A percentile compares a stretch with the other conserved stretches of the same genome.
These are phyloP conservation scores for Caenorhabditis becei DNA, from an alignment of 2,888 invertebrate genomes.

Conservation along the genomic window DNA sequence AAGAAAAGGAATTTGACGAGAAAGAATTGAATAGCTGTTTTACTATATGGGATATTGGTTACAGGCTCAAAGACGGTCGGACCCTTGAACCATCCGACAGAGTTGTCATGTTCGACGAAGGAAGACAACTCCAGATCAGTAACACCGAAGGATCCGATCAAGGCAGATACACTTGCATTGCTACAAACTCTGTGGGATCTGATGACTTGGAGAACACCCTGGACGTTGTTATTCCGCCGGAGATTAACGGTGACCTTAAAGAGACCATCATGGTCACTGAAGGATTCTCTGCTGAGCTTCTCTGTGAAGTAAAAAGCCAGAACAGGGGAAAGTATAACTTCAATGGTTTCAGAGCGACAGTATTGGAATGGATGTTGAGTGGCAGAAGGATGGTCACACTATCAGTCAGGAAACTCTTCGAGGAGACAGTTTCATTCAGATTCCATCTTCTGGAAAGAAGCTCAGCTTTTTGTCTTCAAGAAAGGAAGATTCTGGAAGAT, in stretches of 20 bases:
- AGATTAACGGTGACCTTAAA: constrained; percentile 64
- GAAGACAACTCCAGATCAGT: constrained; percentile 77
- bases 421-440: constrained; percentile 70
- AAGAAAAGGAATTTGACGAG: constrained; percentile 9
- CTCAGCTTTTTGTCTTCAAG: constrained; percentile 74
- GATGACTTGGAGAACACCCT: constrained; percentile 79
- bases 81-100: constrained; percentile 64
- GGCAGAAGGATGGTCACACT: constrained; percentile 76
- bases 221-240: constrained; percentile 76
- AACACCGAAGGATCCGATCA: constrained; percentile 63
- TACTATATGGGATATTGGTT: too few relatives aligned
- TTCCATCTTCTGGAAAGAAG: constrained; percentile 73
- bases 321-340: too few relatives aligned
- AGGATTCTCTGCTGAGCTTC: constrained; percentile 43
- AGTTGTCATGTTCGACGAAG: constrained; percentile 71
- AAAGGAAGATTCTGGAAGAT: constrained; percentile 67
- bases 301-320: constrained; percentile 60
- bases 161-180: constrained; percentile 79
- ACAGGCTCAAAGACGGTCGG: constrained; percentile 75
- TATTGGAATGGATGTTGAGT: constrained; percentile 73
- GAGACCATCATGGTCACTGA: constrained; percentile 35
- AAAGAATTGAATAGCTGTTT: too few relatives aligned
- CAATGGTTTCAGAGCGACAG: not conserved
- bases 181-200: constrained; percentile 78
- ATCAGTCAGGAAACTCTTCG: constrained; percentile 68